Evolutionary conservation across 2,113 vertebrate genomes (phyloP).

Genomic region (Stictonetta naevosa): DNA sequence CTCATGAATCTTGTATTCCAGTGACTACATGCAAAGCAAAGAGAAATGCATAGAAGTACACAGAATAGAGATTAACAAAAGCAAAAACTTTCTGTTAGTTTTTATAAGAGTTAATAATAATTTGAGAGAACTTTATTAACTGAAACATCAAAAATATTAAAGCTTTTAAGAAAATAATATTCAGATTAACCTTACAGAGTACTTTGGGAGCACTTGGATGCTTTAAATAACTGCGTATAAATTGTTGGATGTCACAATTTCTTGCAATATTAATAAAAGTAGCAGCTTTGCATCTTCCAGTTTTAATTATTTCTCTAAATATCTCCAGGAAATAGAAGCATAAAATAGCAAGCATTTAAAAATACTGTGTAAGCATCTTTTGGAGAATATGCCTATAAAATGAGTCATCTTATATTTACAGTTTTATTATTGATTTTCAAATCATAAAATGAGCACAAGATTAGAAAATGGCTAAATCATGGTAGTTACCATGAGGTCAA

Average conservation of each 20-base stretch:
- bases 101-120: not conserved
- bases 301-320: conserved; percentile 52
- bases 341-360: not conserved
- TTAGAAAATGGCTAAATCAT: not conserved
- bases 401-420: conserved; percentile 10
- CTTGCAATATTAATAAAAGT: conserved; percentile 57
- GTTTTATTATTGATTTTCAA: not conserved
- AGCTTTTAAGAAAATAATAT: not conserved
- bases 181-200: not conserved
- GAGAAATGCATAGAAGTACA: not conserved
- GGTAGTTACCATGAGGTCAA: not conserved
- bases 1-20: not conserved
- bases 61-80: not conserved
- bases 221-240: not conserved
- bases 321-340: conserved; percentile 32
- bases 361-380: not conserved
- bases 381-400: not conserved
- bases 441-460: not conserved
- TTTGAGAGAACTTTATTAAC: not conserved
- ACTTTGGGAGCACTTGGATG: not conserved
- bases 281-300: not conserved
- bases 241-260: not conserved
- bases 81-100: not conserved
- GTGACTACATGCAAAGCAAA: not conserved
- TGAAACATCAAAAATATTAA: not conserved